Base-by-base conservation (phyloP, 2,797 vertebrate species). In the Carapus acus region DNA sequence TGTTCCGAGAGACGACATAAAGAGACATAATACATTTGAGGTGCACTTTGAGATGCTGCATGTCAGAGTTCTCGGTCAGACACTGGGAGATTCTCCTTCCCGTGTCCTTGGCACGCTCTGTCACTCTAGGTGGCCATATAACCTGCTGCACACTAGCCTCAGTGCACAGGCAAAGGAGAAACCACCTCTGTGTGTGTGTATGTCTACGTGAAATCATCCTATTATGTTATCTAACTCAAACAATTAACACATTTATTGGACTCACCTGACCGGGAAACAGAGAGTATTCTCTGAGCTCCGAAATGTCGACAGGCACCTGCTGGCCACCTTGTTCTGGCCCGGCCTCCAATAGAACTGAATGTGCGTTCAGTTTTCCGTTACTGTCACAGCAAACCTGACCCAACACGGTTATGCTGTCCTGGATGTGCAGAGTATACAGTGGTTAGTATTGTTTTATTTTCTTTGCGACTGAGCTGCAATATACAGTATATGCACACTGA, bases 261-360 rank as follows among this genome's bases (percentile, higher is more conserved):
- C 79, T 82, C 62, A 96, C 95, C 92, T 97, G 94, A n/a, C 94
- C 94, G 0, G 95, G 94, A 73, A 98, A 97, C 7, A 98, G 83
- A 0, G 94, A 97, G 62, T 90, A 97, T 45, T 97, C 91, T 29
- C 66, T 80, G 1, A 98, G 89, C 52, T 94, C 92, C 0, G 91
- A 92, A 0, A 98, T 71, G 57, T 96, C 91, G 6, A 97, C 84
- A 0, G 91, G 88, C n/a, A 97, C 74, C 22, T 84, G 88, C 37
- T 83, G 88, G 2, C 86, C 84, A 0, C 94, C 92, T 24, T 91
- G 88, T 3, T 93, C 91, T 14, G 79, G 85, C 48, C 94, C 91
- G 0, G 92, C 91, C 73, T 94, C 90, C 31, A 98, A 67, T 37
- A 97, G 74, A 29, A 93, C 88, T 0, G 95, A 98, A n/a, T 92